Evolutionary conservation across 2,113 vertebrate genomes (phyloP).

Genomic region (Oncorhynchus kisutch): DNA sequence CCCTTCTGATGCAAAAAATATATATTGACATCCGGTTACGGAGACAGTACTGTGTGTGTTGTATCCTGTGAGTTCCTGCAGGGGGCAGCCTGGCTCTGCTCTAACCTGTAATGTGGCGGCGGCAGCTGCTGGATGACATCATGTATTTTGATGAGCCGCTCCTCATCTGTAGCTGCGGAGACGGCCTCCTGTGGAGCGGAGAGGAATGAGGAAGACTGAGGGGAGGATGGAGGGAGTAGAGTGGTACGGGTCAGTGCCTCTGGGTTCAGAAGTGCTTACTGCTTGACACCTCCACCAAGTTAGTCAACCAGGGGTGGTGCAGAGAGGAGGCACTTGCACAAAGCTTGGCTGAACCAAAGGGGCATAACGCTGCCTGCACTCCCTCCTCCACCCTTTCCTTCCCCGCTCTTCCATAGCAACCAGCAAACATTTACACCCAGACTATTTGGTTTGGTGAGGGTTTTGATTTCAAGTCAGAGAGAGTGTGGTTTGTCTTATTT

Average conservation of each 20-base stretch:
- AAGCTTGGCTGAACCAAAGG: slow-evolving; percentile 4
- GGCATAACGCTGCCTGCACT: too few relatives aligned
- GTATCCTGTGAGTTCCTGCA: slow-evolving; percentile 11
- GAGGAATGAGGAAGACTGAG: slow-evolving; percentile 20
- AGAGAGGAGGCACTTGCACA: slow-evolving; percentile 8
- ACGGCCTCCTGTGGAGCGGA: slow-evolving; percentile 85
- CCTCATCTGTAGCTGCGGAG: slow-evolving; percentile 95
- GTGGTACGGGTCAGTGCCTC: background rate
- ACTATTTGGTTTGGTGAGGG: slow-evolving; percentile 35
- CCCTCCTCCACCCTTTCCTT: slow-evolving; percentile 9
- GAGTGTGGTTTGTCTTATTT: background rate
- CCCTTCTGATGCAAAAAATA: background rate
- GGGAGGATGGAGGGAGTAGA: slow-evolving; percentile 11
- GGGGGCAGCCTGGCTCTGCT: slow-evolving; percentile 48
- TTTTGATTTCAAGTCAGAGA: slow-evolving; percentile 43
- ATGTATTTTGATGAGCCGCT: slow-evolving; percentile 94
- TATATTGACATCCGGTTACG: too few relatives aligned
- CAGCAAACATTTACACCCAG: slow-evolving; percentile 56
- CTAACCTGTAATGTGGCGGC: slow-evolving; percentile 94
- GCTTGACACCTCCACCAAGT: slow-evolving; percentile 2
- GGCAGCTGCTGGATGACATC: slow-evolving; percentile 98
- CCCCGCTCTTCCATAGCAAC: slow-evolving; percentile 59
- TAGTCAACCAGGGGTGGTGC: background rate
- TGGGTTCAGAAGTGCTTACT: slow-evolving; percentile 12
- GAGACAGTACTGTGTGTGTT: background rate